Base-by-base conservation (phyloP, 2,888 invertebrate genomes). In the Nemotelus nigrinus region DNA sequence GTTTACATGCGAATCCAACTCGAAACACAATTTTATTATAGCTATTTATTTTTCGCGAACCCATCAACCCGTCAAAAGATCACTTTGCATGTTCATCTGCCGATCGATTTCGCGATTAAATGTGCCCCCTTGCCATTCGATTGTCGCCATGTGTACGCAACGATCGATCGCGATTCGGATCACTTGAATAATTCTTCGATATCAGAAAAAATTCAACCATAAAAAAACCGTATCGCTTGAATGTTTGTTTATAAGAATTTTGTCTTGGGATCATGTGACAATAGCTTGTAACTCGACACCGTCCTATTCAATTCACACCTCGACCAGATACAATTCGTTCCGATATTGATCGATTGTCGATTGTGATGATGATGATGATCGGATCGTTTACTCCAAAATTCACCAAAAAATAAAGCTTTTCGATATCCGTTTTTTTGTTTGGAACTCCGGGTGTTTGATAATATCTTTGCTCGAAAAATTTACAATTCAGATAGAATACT, bases 1-100 rank as follows among this genome's bases (percentile, higher is more conserved):
- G 43, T 65, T 65, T 65, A 65, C 47, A 65, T 65, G 65, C 39
- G n/a, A 65, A 65, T 65, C 3, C 65, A 47, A 41, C 44, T 65
- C 25, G 25, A 25, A 65, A 47, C 10, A 65, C 41, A 45, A 3
- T 65, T 58, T n/a, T 25, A n/a, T 25, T 58, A n/a, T 58, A 50
- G 5, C 8, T 50, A 50, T 7, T 7, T 50, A 5, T 50, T 5
- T 8, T 50, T 50, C 6, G 50, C 50, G 5, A 7, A 7, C 6
- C 5, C 8, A 50, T 50, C 6, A 8, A 8, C 50, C 6, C 50
- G 8, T 50, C 50, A 50, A 50, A 8, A 50, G 5, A 50, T 8
- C 6, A 50, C 25, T 25, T 25, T 25, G 25, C 44, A 45, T 65
- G 65, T 65, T 65, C 39, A 65, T 65, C 65, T 45, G 25, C 25